phyloP scores from a whole-genome alignment of 2,888 invertebrate genomes.

The Cheilosia variabilis region DNA sequence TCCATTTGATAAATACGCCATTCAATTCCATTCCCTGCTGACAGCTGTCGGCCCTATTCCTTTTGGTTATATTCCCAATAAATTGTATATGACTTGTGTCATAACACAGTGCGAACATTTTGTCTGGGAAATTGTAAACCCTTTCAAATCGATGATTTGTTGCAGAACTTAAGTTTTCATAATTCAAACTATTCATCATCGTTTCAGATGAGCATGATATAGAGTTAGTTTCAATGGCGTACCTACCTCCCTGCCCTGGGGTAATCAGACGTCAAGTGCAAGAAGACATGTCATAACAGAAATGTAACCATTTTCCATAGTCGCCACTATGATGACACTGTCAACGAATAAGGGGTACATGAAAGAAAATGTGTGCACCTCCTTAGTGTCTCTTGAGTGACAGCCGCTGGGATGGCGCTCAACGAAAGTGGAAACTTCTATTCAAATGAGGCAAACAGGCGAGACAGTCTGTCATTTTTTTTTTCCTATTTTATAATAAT shows the following conservation, averaged over 20 bases:
- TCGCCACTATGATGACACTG: conserved; percentile 37
- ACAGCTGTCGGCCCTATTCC: not conserved
- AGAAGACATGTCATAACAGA: conserved; percentile 64
- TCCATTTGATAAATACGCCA: not conserved
- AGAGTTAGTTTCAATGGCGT: conserved; percentile 8
- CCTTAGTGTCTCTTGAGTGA: conserved; percentile 62
- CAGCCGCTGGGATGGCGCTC: conserved; percentile 53
- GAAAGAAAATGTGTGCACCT: conserved; percentile 55
- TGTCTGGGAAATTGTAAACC: not conserved
- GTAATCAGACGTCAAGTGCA: conserved; percentile 66
- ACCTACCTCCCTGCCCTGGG: conserved; percentile 25
- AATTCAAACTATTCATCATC: not conserved
- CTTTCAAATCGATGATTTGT: conserved; percentile 12
- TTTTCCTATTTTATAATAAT: not conserved
- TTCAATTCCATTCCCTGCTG: not conserved
- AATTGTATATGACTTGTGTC: not conserved
- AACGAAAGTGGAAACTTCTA: conserved; percentile 43
- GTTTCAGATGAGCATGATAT: not conserved
- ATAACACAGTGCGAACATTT: not conserved
- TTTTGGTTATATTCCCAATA: not conserved
- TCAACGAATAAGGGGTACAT: conserved; percentile 10
- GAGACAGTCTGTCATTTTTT: conserved; percentile 21
- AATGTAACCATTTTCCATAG: conserved; percentile 24
- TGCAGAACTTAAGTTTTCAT: conserved; percentile 3
- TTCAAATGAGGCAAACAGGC: conserved; percentile 56